Conservation (phyloP, 2,113 vertebrate species). For the Lontra canadensis region DNA sequence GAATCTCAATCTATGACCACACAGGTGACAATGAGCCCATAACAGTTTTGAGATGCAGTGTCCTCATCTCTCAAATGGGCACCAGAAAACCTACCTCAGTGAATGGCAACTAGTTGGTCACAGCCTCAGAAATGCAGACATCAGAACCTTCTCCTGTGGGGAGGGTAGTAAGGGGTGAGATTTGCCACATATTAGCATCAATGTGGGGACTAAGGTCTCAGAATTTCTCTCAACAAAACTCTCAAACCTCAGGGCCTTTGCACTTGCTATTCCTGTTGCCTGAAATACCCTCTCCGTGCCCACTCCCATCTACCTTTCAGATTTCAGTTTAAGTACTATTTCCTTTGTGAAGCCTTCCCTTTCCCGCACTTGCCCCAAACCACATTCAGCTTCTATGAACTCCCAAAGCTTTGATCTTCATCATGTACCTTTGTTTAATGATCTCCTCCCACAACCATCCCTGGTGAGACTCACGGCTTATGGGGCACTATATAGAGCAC, state of each 20-base stretch:
- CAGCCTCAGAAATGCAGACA: neutral
- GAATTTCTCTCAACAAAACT: neutral
- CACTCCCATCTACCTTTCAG: neutral
- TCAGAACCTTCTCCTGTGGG: neutral
- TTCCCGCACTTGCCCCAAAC: neutral
- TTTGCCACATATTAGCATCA: neutral
- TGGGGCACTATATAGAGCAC: no score
- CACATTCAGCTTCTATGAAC: neutral
- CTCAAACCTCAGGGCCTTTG: neutral
- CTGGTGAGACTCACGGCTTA: neutral
- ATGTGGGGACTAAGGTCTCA: neutral
- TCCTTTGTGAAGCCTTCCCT: neutral
- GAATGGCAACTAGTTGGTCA: neutral
- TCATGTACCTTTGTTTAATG: neutral
- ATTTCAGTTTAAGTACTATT: neutral
- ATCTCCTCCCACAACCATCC: neutral
- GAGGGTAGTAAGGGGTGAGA: neutral
- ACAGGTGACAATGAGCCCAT: neutral
- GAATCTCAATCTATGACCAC: neutral
- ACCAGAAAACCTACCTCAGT: neutral
- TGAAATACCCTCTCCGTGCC: accelerated
- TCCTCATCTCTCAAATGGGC: neutral
- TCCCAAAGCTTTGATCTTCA: neutral
- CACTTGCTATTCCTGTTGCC: neutral
- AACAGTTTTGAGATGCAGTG: neutral